phyloP scores from a whole-genome alignment of 2,888 invertebrate genomes.

The Nyleta sp. region DNA sequence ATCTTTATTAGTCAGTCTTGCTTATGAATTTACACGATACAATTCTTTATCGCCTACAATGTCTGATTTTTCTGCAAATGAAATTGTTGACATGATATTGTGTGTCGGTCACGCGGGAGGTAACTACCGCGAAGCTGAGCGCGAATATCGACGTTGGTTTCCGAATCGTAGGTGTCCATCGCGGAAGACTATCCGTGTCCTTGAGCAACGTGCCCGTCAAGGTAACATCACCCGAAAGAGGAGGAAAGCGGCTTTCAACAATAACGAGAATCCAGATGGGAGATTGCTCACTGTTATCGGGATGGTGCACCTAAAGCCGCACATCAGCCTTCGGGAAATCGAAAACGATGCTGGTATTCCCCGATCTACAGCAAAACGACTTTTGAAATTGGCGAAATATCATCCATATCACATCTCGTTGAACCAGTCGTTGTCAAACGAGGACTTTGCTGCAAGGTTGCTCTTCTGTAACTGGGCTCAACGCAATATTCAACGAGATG shows the following conservation, averaged over 20 bases:
- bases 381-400: conserved; percentile 26
- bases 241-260: background rate
- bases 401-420: conserved; percentile 41
- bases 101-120: background rate
- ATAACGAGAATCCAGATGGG: conserved; percentile 7
- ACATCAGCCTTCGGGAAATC: conserved; percentile 31
- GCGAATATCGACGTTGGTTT: background rate
- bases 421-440: background rate
- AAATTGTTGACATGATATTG: conserved; percentile 9
- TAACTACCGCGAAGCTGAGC: conserved; percentile 5
- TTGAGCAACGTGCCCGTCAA: conserved; percentile 5
- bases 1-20: conserved; percentile 1
- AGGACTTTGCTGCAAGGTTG: background rate
- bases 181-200: background rate
- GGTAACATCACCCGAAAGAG: background rate
- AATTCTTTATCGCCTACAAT: background rate
- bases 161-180: conserved; percentile 4
- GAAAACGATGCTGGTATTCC: conserved; percentile 43
- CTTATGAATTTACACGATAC: background rate
- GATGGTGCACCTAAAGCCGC: conserved; percentile 24
- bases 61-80: conserved; percentile 20
- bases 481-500: background rate
- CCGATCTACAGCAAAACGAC: conserved; percentile 22
- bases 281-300: conserved; percentile 16
- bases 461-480: background rate